phyloP scores from a whole-genome alignment of 2,888 invertebrate species.

The Sinhomidia bicolor region DNA sequence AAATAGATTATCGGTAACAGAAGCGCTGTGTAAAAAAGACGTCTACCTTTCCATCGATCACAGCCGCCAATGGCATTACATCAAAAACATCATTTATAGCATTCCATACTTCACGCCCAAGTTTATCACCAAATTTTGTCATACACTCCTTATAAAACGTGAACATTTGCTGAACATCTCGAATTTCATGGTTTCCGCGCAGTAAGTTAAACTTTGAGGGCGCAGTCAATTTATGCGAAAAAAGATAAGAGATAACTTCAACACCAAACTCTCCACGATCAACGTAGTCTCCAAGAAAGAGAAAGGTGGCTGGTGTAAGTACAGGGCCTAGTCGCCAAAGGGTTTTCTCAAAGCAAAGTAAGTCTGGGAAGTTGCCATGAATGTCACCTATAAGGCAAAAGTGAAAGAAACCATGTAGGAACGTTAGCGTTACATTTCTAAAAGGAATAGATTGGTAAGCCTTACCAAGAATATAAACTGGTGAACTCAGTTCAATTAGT shows the following conservation, averaged over 20 bases:
- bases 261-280: conserved; percentile 87
- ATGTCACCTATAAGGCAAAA: conserved; percentile 86
- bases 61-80: conserved; percentile 87
- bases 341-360: conserved; percentile 87
- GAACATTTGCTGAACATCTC: conserved; percentile 88
- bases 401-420: conserved; percentile 34
- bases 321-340: conserved; percentile 87
- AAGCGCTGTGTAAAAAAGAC: no score
- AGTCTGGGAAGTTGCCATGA: conserved; percentile 88
- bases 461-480: conserved; percentile 85
- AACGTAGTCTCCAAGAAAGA: conserved; percentile 90
- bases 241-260: conserved; percentile 87
- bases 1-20: no score
- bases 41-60: conserved; percentile 89
- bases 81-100: conserved; percentile 88
- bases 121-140: conserved; percentile 86
- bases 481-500: conserved; percentile 84
- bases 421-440: background rate
- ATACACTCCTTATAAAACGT: conserved; percentile 88
- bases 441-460: background rate
- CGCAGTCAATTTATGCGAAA: conserved; percentile 87
- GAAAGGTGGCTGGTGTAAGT: conserved; percentile 85
- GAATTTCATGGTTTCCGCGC: conserved; percentile 90
- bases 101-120: conserved; percentile 87
- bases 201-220: conserved; percentile 86